Conservation (phyloP, 2,113 vertebrate species). For the Clarias gariepinus region DNA sequence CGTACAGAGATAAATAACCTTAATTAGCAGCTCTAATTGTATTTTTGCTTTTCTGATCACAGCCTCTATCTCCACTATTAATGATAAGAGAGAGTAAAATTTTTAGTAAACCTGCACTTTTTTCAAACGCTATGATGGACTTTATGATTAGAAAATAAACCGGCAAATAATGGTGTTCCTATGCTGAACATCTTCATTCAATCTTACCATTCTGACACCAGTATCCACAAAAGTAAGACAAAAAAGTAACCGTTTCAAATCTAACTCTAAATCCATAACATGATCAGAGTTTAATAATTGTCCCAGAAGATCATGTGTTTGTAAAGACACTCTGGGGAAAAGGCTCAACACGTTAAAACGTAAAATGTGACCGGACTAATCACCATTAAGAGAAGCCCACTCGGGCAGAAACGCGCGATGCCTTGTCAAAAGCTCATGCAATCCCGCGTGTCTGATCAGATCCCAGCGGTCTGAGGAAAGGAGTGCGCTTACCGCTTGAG, state of each 20-base stretch:
- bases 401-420: background rate
- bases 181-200: background rate
- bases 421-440: background rate
- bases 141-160: background rate
- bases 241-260: background rate
- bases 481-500: constrained; percentile 87
- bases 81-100: background rate
- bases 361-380: background rate
- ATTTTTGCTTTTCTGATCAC: background rate
- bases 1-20: background rate
- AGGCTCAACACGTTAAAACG: background rate
- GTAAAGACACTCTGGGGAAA: background rate
- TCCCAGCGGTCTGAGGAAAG: background rate
- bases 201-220: background rate
- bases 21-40: background rate
- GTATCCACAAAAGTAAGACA: background rate
- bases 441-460: background rate
- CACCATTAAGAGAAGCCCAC: too few species aligned
- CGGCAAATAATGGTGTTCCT: background rate
- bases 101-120: background rate
- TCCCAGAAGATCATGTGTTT: background rate
- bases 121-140: background rate
- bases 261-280: background rate
- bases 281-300: background rate
- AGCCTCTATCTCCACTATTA: background rate